Conservation (phyloP, 2,888 invertebrate genomes). For the Drosophila nigritarsus region DNA sequence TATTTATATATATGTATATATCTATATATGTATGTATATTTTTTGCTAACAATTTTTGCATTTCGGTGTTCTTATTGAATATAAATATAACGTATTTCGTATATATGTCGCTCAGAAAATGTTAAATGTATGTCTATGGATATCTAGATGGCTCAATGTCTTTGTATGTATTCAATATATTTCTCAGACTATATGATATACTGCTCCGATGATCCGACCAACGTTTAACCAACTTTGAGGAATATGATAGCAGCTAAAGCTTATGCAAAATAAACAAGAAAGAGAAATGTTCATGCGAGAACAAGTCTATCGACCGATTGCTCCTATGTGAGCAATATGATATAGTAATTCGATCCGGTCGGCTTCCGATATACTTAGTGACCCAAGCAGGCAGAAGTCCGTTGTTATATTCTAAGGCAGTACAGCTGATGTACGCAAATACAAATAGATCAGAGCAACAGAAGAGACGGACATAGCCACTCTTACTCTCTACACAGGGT, state of each 20-base stretch:
- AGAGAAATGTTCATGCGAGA: not conserved
- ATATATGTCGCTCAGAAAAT: not conserved
- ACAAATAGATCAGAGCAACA: not conserved
- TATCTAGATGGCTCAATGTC: not conserved
- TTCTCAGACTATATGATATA: not conserved
- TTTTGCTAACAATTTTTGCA: constrained; percentile 30
- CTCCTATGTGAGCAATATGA: not conserved
- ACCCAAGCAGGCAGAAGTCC: not conserved
- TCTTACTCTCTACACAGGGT: not conserved
- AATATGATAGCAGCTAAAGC: not conserved
- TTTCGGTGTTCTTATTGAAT: constrained; percentile 24
- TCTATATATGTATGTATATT: constrained; percentile 4
- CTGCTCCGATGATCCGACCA: not conserved
- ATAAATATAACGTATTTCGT: not conserved
- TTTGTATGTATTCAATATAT: not conserved
- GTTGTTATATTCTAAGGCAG: not conserved
- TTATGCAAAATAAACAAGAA: not conserved
- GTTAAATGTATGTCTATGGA: not conserved
- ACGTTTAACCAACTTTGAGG: not conserved
- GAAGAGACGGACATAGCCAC: not conserved
- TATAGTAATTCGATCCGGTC: not conserved
- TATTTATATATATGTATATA: not conserved
- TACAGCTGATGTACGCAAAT: not conserved
- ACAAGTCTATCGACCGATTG: not conserved
- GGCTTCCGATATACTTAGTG: not conserved